These are phyloP conservation scores for Corynorhinus townsendii DNA, from an alignment of 2,113 vertebrate genomes.

Conservation along the genomic window DNA sequence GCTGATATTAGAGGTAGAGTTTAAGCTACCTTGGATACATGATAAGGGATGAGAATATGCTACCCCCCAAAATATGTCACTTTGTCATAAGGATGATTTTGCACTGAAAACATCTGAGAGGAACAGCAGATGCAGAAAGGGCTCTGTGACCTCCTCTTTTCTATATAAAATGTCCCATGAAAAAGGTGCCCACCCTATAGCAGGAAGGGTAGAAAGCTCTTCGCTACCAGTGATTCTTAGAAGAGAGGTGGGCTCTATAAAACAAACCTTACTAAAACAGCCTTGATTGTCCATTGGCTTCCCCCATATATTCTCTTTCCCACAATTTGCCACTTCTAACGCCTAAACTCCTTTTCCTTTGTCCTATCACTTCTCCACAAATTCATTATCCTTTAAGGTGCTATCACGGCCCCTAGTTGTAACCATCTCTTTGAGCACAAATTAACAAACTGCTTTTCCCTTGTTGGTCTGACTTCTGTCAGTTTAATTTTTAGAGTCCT, in stretches of 20 bases:
- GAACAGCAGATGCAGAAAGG: background rate
- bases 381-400: background rate
- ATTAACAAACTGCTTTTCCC: background rate
- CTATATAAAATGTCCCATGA: background rate
- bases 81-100: background rate
- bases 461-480: background rate
- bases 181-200: background rate
- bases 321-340: background rate
- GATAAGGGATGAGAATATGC: background rate
- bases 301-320: background rate
- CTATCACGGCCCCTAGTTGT: background rate
- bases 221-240: background rate
- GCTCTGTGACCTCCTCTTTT: background rate
- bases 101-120: background rate
- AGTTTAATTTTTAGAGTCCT: background rate
- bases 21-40: background rate
- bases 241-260: background rate
- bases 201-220: background rate
- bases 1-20: background rate
- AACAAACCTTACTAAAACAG: background rate
- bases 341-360: background rate
- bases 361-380: background rate
- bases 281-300: background rate
- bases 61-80: background rate
- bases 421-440: background rate